A percentile compares a stretch with the other conserved stretches of the same genome.
Conservation (phyloP, 2,888 invertebrate genomes). For the Scelioninae gen. 2 region DNA sequence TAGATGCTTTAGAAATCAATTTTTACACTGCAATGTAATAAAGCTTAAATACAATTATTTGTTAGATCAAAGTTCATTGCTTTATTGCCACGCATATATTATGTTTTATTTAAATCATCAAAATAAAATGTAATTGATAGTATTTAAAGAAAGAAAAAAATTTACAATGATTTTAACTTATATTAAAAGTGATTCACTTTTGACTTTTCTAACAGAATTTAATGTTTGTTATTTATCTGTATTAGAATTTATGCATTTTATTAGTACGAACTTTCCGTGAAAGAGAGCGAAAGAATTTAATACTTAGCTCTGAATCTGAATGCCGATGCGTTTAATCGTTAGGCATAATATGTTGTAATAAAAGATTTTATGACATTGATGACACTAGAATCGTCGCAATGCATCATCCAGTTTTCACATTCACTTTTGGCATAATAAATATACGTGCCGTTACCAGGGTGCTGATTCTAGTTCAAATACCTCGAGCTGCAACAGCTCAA, state of each 20-base stretch:
- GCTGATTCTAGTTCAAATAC: constrained; percentile 95
- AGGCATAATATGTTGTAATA: constrained; percentile 50
- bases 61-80: no score
- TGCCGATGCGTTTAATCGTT: constrained; percentile 42
- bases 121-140: no score
- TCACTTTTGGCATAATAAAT: constrained; percentile 65
- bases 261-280: not conserved
- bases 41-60: no score
- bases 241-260: no score
- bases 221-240: no score
- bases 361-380: constrained; percentile 61
- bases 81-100: no score
- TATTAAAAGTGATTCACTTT: no score
- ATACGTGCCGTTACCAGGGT: constrained; percentile 76
- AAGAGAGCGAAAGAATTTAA: not conserved
- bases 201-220: no score
- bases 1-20: constrained; percentile 27
- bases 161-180: no score
- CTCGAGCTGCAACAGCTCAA: constrained; percentile 97
- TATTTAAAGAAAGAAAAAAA: no score
- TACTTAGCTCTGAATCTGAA: constrained; percentile 46
- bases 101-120: no score
- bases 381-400: constrained; percentile 64
- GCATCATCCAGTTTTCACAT: constrained; percentile 65
- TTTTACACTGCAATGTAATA: not conserved